Conservation (phyloP, 2,888 invertebrate genomes). For the Cantharis rustica region DNA sequence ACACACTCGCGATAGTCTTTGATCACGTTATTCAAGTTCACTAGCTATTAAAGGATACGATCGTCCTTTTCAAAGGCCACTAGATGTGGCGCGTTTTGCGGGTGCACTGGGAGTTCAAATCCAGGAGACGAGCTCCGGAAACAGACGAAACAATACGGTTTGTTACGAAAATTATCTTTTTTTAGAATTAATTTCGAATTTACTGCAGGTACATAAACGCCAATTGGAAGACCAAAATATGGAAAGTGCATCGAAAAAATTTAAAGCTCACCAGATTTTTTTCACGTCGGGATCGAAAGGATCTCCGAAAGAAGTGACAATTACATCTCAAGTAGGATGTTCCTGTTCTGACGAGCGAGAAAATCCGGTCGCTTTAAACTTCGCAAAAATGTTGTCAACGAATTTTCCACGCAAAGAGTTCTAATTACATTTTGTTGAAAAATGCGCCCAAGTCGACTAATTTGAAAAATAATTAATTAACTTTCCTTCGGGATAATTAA, state of each 20-base stretch:
- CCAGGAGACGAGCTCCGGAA: constrained; percentile 45
- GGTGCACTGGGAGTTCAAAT: constrained; percentile 47
- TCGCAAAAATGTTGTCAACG: not conserved
- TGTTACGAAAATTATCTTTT: constrained; percentile 22
- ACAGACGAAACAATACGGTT: constrained; percentile 36
- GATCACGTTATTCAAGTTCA: constrained; percentile 47
- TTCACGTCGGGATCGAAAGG: not conserved
- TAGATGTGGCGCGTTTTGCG: constrained; percentile 45
- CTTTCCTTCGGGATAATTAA: not conserved
- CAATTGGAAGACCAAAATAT: not conserved
- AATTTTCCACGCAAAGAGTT: not conserved
- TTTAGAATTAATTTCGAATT: not conserved
- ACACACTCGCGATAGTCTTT: constrained; percentile 41
- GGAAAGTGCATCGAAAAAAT: not conserved
- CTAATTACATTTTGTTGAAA: not conserved
- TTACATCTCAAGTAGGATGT: not conserved
- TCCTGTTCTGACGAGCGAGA: not conserved
- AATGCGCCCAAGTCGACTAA: not conserved
- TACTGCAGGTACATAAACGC: not conserved
- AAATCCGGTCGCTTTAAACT: not conserved
- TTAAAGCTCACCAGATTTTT: not conserved
- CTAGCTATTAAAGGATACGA: constrained; percentile 39
- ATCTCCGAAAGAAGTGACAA: not conserved
- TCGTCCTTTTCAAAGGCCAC: constrained; percentile 45
- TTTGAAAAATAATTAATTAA: not conserved